Percentiles rank a stretch among this genome's conserved stretches.
These are phyloP conservation scores for Cosmopolites sordidus DNA, from an alignment of 2,888 invertebrate species.

Conservation along the genomic window DNA sequence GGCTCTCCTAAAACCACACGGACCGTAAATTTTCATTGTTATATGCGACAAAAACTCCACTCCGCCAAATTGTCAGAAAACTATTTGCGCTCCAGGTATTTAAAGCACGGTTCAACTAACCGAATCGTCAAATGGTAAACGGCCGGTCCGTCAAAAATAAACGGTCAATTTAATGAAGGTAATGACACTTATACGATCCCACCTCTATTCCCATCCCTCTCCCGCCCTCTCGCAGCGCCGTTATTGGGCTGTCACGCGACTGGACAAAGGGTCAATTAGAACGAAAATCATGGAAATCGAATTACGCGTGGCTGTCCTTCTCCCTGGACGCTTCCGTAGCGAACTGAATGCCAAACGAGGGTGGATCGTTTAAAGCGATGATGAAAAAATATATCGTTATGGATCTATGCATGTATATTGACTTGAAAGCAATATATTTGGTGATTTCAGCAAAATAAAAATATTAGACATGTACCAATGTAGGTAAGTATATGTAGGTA, in stretches of 20 bases:
- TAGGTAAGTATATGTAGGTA: no score
- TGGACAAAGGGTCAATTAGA: conserved; percentile 20
- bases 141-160: conserved; percentile 11
- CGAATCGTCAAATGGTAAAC: conserved; percentile 6
- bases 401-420: no score
- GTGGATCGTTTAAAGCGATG: no score
- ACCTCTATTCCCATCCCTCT: no score
- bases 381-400: no score
- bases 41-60: no score
- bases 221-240: not conserved
- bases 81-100: not conserved
- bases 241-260: conserved; percentile 16
- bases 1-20: no score
- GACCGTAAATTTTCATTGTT: no score
- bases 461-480: no score
- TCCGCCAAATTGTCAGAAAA: no score
- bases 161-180: conserved; percentile 7
- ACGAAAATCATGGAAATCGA: conserved; percentile 18
- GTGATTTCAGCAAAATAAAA: no score
- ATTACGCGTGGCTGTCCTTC: conserved; percentile 10
- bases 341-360: conserved; percentile 8
- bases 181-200: conserved; percentile 16
- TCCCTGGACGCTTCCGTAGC: conserved; percentile 5
- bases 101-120: not conserved
- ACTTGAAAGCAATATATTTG: no score